These are phyloP conservation scores for Psammodynastes pulverulentus DNA, from an alignment of 2,113 vertebrate species.

Conservation along the genomic window DNA sequence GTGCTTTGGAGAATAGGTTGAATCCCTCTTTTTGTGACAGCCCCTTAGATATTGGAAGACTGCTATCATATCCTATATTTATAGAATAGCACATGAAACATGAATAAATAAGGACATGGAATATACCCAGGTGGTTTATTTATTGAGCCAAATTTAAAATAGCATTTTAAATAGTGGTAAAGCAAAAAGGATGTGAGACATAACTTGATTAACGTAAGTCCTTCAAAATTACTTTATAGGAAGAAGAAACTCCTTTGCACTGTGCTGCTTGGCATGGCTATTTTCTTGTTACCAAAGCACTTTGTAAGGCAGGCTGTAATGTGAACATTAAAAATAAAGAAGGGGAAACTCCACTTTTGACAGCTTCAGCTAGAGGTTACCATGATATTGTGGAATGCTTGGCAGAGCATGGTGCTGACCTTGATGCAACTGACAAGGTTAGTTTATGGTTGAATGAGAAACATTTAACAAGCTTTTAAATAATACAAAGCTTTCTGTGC, in stretches of 20 bases:
- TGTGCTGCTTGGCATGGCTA: conserved; percentile 98
- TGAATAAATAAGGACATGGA: neutral
- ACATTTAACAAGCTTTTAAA: neutral
- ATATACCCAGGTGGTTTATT: neutral
- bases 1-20: neutral
- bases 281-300: conserved; percentile 81
- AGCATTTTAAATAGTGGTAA: neutral
- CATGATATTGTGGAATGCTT: conserved; percentile 93
- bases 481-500: accelerated
- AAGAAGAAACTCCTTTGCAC: conserved; percentile 93
- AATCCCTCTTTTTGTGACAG: neutral
- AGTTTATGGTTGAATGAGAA: conserved; percentile 16
- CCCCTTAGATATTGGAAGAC: neutral
- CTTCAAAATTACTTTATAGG: conserved; percentile 67
- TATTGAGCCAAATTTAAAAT: neutral
- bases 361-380: conserved; percentile 90
- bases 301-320: conserved; percentile 84
- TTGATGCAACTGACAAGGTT: conserved; percentile 90
- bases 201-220: neutral
- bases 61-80: neutral
- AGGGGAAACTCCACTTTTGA: conserved; percentile 90
- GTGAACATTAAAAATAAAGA: conserved; percentile 89
- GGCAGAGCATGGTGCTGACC: conserved; percentile 81
- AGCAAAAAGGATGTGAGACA: neutral
- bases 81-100: neutral